Conservation (phyloP, 2,888 invertebrate genomes). For the Pristionchus fissidentatus region DNA sequence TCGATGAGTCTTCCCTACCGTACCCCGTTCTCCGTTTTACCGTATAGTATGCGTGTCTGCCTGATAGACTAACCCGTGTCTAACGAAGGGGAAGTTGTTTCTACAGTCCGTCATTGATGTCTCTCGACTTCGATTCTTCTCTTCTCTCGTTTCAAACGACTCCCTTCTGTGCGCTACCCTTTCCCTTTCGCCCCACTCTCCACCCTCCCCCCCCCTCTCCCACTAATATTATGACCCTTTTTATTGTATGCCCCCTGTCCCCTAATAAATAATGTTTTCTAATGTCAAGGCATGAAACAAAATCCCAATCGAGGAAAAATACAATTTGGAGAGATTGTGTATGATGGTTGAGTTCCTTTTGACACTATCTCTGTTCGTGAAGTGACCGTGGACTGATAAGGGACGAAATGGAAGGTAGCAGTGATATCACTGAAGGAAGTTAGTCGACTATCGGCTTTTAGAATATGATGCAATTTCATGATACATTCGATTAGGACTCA, state of each 20-base stretch:
- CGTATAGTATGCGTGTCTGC: neutral
- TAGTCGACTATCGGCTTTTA: too few relatives aligned
- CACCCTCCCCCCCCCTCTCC: neutral
- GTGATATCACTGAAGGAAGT: too few relatives aligned
- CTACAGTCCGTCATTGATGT: constrained; percentile 20
- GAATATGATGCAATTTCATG: too few relatives aligned
- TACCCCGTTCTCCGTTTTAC: constrained; percentile 9
- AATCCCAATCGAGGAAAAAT: too few relatives aligned
- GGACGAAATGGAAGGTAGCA: too few relatives aligned
- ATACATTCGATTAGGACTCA: too few relatives aligned
- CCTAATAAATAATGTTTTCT: constrained; percentile 25
- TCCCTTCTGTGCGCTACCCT: constrained; percentile 3
- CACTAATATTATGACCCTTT: constrained; percentile 16
- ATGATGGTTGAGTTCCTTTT: neutral
- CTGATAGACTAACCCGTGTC: constrained; percentile 42
- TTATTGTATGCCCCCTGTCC: neutral
- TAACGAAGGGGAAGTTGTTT: constrained; percentile 39
- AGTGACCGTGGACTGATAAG: too few relatives aligned
- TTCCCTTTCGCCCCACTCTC: neutral
- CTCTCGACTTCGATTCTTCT: constrained; percentile 29
- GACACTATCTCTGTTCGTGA: neutral
- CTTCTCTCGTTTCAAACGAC: constrained; percentile 46
- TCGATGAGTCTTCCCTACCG: neutral
- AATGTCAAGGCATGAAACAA: neutral
- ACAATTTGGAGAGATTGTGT: neutral